Base-by-base conservation (phyloP, 2,113 vertebrate species). In the Gnathonemus longibarbis region DNA sequence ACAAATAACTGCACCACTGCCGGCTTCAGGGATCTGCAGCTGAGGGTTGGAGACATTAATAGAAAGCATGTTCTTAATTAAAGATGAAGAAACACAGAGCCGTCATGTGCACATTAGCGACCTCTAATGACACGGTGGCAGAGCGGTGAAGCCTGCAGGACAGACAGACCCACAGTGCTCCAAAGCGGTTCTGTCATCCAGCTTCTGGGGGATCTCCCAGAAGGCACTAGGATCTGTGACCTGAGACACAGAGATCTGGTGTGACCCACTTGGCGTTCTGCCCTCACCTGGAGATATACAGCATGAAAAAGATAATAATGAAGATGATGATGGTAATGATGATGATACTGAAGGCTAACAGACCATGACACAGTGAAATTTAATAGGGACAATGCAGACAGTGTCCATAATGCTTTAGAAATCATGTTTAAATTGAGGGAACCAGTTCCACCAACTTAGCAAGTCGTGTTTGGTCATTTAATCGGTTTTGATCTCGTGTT, bases 1-100 rank as follows among this genome's bases (percentile, higher is more conserved):
- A 91, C 80, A 92, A 90, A 92, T 45, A 90, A 49, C 83, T 49
- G 70, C 3, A 10, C 35, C 90, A 86, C 83, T 89, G 21, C 49
- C 62, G 19, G 39, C 53, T 35, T 39, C 74, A 21, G 74, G 15
- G 74, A 62, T 6, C 53, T 48, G 42, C 87, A 62, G 31, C 53
- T 3, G 35, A 10, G 52, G 56, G 53, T 8, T 42, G 53, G 48
- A 84, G 42, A 48, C 39, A n/a, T 24, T 84, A 45, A 42, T n/a
- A 88, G 42, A 88, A 46, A 88, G 27, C 15, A 31, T 6, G 48
- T 15, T 52, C 66, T 50, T 70, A 87, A 52, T 87, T 53, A 87
- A 48, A 5, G 21, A 84, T 19, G 39, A 48, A 5, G 45, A 48
- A 39, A 48, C 83, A 8, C 31, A 80, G n/a, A 42, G 39, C 35